These are phyloP conservation scores for Chiridota heheva DNA, from an alignment of 35 echinoderm and acorn worm genomes.

Conservation along the genomic window DNA sequence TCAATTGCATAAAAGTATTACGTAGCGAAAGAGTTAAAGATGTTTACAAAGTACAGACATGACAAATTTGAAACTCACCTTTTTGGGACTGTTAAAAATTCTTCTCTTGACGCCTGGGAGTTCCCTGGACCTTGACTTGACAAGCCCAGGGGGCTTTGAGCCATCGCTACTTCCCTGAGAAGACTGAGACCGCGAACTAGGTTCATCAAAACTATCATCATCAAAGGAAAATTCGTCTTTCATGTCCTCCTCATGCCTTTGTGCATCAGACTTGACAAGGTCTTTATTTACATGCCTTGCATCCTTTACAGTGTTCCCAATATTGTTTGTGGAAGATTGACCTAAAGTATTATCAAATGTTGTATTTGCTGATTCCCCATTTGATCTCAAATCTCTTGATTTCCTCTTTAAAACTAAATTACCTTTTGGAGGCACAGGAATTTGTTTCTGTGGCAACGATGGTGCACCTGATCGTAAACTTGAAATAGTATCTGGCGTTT, in stretches of 20 bases:
- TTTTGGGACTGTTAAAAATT: constrained; percentile 54
- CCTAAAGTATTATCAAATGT: not conserved
- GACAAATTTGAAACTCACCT: constrained; percentile 20
- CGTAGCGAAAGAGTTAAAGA: no score
- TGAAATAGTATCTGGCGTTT: no score
- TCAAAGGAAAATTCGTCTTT: constrained; percentile 46
- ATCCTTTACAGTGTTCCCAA: not conserved
- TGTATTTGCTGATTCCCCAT: constrained; percentile 7
- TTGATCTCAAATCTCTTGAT: constrained; percentile 28
- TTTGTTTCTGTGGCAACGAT: not conserved
- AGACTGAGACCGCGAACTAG: not conserved
- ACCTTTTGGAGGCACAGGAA: not conserved
- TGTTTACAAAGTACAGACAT: no score
- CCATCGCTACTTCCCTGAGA: not conserved
- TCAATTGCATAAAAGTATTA: no score
- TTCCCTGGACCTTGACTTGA: constrained; percentile 33
- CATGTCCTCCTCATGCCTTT: not conserved
- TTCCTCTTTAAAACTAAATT: constrained; percentile 38
- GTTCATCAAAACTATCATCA: not conserved
- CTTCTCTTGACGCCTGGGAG: constrained; percentile 22
- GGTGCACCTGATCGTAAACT: no score
- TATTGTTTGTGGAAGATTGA: not conserved
- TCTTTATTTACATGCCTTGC: not conserved
- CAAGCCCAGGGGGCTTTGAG: not conserved
- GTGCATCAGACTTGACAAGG: not conserved